A percentile compares a stretch with the other conserved stretches of the same genome.
Evolutionary conservation across 2,797 vertebrate genomes (phyloP).

Genomic region (Enteromius trimaculatus): DNA sequence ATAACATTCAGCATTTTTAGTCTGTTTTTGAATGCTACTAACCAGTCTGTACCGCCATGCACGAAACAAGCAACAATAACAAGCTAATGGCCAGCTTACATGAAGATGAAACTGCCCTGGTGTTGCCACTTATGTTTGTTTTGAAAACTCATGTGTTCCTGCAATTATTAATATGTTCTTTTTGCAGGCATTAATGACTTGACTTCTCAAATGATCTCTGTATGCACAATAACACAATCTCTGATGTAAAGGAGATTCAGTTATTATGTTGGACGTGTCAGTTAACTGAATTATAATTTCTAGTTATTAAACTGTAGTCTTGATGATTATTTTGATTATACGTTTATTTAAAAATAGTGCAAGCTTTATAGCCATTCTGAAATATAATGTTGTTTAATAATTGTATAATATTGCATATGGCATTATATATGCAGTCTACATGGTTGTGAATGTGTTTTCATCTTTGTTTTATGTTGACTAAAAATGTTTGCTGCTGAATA

Average conservation of each 20-base stretch:
- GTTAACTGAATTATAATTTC: neutral
- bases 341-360: neutral
- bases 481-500: no score
- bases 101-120: neutral
- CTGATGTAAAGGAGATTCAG: neutral
- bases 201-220: neutral
- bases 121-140: conserved; percentile 18
- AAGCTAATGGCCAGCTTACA: neutral
- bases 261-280: neutral
- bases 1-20: conserved; percentile 35
- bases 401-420: neutral
- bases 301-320: neutral
- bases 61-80: neutral
- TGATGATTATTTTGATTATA: neutral
- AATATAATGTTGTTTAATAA: neutral
- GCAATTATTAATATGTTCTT: neutral
- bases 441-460: neutral
- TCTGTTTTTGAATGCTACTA: conserved; percentile 54
- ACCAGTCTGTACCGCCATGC: conserved; percentile 49
- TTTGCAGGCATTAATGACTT: conserved; percentile 9
- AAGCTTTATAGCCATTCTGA: neutral
- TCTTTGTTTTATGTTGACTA: neutral
- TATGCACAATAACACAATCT: neutral
- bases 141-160: conserved; percentile 5
- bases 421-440: neutral